Evolutionary conservation across 35 echinoderm and acorn worm species (phyloP).

Genomic region (Hemicentrotus pulcherrimus): DNA sequence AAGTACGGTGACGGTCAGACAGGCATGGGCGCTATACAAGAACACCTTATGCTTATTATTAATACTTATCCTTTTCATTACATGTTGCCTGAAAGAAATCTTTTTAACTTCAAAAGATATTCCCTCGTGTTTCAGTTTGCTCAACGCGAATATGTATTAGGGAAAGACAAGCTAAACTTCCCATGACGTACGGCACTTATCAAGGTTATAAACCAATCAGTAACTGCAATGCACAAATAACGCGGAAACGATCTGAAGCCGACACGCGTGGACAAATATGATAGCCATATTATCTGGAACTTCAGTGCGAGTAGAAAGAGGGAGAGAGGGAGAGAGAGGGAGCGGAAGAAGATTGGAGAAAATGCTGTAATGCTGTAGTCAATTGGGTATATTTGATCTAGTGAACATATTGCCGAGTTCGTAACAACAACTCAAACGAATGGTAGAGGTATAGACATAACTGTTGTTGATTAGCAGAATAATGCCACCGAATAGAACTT

Average conservation of each 20-base stretch:
- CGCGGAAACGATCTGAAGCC: not conserved
- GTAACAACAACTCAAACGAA: not conserved
- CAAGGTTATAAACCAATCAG: not conserved
- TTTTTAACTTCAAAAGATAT: too few species aligned
- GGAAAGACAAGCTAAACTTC: not conserved
- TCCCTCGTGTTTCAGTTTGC: too few species aligned
- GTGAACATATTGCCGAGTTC: not conserved
- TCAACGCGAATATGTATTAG: too few species aligned
- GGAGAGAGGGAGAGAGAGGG: not conserved
- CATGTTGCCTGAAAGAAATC: too few species aligned
- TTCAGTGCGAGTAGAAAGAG: not conserved
- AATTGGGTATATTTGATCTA: not conserved
- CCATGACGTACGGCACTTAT: not conserved
- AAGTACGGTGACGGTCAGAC: too few species aligned
- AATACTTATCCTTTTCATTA: too few species aligned
- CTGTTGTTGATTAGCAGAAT: not conserved
- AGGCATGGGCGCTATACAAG: too few species aligned
- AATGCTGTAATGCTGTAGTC: not conserved
- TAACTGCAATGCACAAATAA: not conserved
- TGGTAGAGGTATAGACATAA: not conserved
- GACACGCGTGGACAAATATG: not conserved
- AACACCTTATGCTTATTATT: too few species aligned
- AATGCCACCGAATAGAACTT: not conserved
- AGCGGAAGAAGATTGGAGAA: not conserved
- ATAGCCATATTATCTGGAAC: not conserved